A percentile compares a stretch with the other conserved stretches of the same genome.
Evolutionary conservation across 2,797 vertebrate genomes (phyloP).

Genomic region (Hippoglossus hippoglossus): DNA sequence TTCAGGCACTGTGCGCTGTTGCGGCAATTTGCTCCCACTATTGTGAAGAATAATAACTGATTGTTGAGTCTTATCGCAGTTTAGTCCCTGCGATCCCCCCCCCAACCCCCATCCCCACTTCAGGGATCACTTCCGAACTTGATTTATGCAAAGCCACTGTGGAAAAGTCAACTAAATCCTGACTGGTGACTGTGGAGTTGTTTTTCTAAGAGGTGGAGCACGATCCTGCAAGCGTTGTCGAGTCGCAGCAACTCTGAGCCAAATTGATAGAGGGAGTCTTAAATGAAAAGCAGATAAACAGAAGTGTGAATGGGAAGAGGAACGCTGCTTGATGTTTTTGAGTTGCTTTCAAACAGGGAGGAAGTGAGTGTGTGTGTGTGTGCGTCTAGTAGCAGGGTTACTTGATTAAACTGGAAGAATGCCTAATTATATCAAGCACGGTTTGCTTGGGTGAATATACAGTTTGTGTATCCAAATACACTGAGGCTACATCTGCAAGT

Average conservation of each 20-base stretch:
- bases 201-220: conserved; percentile 46
- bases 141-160: conserved; percentile 72
- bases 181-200: conserved; percentile 40
- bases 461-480: conserved; percentile 59
- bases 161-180: conserved; percentile 61
- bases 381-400: conserved; percentile 24
- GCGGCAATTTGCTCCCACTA: conserved; percentile 40
- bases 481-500: conserved; percentile 64
- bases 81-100: conserved; percentile 23
- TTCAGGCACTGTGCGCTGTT: not conserved
- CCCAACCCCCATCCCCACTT: conserved; percentile 1
- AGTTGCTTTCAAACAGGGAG: conserved; percentile 46
- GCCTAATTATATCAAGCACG: conserved; percentile 72
- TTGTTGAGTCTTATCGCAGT: conserved; percentile 52
- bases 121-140: conserved; percentile 42
- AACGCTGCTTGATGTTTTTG: conserved; percentile 40
- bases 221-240: conserved; percentile 34
- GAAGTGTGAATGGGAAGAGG: conserved; percentile 34
- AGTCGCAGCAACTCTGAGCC: conserved; percentile 38
- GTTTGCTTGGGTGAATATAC: conserved; percentile 45
- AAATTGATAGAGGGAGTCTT: conserved; percentile 38
- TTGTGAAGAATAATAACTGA: conserved; percentile 56
- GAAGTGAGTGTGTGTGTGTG: conserved; percentile 7
- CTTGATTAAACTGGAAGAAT: conserved; percentile 73
- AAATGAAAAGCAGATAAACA: conserved; percentile 46